phyloP scores from a whole-genome alignment of 1,140 invertebrate genomes.

The Campoletis sonorensis region DNA sequence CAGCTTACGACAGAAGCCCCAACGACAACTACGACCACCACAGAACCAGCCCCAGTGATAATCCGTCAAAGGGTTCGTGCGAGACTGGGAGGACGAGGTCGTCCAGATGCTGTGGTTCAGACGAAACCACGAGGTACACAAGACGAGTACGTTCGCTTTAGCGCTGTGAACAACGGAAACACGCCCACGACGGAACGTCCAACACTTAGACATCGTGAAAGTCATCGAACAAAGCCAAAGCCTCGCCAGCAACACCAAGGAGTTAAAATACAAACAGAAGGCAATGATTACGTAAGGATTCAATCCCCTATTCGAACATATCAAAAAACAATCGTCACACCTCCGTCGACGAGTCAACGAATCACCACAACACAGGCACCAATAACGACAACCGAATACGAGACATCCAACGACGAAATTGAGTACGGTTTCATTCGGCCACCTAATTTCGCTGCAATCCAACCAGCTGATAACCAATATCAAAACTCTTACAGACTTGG shows the following conservation, averaged over 20 bases:
- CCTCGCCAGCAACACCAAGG: slow-evolving; percentile 56
- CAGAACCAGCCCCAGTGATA: slow-evolving; percentile 61
- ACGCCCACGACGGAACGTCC: slow-evolving; percentile 38
- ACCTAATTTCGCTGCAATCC: slow-evolving; percentile 64
- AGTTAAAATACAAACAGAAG: slow-evolving; percentile 67
- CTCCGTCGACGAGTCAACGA: slow-evolving; percentile 50
- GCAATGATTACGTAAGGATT: slow-evolving; percentile 71
- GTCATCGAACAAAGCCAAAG: slow-evolving; percentile 57
- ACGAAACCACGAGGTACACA: slow-evolving; percentile 66
- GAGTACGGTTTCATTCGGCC: slow-evolving; percentile 71
- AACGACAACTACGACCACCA: slow-evolving; percentile 61
- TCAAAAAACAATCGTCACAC: slow-evolving; percentile 52
- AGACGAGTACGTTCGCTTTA: slow-evolving; percentile 74
- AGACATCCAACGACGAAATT: slow-evolving; percentile 55
- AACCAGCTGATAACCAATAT: slow-evolving; percentile 59
- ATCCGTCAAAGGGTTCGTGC: slow-evolving; percentile 68
- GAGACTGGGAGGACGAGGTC: slow-evolving; percentile 60
- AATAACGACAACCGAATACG: slow-evolving; percentile 43
- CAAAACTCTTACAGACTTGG: slow-evolving; percentile 39
- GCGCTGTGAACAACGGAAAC: slow-evolving; percentile 63
- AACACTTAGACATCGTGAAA: slow-evolving; percentile 46
- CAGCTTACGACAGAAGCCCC: slow-evolving; percentile 47
- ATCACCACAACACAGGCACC: slow-evolving; percentile 48
- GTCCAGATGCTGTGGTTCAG: slow-evolving; percentile 67
- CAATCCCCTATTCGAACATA: slow-evolving; percentile 54